These are phyloP conservation scores for Oxyura jamaicensis DNA, from an alignment of 2,113 vertebrate genomes.

Conservation along the genomic window DNA sequence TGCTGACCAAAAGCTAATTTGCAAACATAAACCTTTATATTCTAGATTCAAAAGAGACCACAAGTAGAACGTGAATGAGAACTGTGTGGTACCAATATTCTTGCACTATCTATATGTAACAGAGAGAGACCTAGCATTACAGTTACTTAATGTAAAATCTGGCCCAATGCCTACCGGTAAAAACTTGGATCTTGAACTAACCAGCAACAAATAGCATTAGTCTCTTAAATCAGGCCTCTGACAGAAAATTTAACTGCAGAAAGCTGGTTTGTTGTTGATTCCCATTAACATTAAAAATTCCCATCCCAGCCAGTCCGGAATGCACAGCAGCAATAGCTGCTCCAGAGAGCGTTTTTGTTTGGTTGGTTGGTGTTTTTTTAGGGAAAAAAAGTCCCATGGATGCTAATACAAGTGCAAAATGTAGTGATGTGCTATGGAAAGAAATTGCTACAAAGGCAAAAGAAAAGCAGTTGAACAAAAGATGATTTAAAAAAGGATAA, in stretches of 20 bases:
- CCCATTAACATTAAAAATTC: slow-evolving; percentile 2
- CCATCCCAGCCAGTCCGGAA: background rate
- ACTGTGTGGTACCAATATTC: rapidly evolving
- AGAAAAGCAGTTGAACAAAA: background rate
- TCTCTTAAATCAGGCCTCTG: background rate
- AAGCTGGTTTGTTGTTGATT: background rate
- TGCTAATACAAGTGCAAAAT: background rate
- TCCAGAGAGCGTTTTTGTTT: background rate
- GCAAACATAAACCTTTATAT: background rate
- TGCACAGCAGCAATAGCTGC: background rate
- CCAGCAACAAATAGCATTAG: background rate
- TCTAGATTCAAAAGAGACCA: background rate
- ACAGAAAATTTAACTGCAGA: background rate
- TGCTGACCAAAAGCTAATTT: background rate
- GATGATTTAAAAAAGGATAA: background rate
- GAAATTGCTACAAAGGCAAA: background rate
- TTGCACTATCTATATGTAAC: background rate
- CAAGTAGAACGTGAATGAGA: background rate
- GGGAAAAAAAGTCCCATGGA: background rate
- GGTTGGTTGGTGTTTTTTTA: background rate
- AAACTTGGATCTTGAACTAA: background rate
- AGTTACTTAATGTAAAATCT: background rate
- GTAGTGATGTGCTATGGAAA: background rate
- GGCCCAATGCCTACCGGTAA: background rate
- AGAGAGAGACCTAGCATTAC: background rate